Evolutionary conservation across 2,797 vertebrate species (phyloP).

Genomic region (Lemur catta): DNA sequence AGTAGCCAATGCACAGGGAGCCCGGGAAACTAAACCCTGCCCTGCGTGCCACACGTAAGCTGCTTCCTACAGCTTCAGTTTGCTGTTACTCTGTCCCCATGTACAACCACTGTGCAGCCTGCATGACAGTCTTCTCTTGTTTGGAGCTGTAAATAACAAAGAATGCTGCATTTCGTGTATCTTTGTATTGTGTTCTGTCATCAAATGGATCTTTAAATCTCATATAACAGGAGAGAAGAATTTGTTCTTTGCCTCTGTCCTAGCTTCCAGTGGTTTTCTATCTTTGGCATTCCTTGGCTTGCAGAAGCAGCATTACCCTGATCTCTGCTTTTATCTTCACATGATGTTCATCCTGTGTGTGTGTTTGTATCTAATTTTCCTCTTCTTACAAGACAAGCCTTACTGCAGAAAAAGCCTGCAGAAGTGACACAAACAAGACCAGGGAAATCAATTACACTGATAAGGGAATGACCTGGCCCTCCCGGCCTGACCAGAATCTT

Average conservation of each 20-base stretch:
- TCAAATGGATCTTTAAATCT: neutral
- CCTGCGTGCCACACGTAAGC: neutral
- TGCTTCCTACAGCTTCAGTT: neutral
- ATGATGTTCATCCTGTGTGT: too few relatives aligned
- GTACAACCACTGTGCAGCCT: neutral
- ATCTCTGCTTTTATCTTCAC: neutral
- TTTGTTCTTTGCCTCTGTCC: neutral
- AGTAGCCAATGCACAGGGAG: neutral
- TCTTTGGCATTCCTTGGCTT: neutral
- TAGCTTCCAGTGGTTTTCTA: neutral
- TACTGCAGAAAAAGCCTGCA: neutral
- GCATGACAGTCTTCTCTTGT: neutral
- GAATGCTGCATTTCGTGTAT: neutral
- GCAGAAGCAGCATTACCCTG: neutral
- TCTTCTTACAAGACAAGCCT: neutral
- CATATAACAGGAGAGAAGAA: neutral
- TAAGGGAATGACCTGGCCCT: constrained; percentile 31
- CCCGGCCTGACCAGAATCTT: fast-evolving
- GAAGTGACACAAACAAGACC: fast-evolving
- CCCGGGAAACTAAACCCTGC: fast-evolving
- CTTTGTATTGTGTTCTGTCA: neutral
- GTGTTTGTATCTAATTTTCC: neutral
- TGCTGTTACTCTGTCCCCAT: neutral
- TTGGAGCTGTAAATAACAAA: neutral
- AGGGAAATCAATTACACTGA: constrained; percentile 19